Base-by-base conservation (phyloP, 2,113 vertebrate species). In the Alaudala cheleensis region DNA sequence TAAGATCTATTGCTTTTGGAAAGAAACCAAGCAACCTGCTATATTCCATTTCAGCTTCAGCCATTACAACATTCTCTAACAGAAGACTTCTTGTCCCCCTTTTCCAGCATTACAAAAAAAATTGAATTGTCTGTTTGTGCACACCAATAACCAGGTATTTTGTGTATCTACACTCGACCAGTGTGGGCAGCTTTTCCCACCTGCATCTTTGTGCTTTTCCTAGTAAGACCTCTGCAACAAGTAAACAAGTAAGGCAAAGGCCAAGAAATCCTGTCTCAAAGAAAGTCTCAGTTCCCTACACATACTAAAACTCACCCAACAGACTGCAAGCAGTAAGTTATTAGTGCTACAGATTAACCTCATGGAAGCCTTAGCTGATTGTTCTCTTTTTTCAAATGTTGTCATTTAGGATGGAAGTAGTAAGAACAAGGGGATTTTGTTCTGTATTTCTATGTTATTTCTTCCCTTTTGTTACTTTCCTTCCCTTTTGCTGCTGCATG, bases 241-340 rank as follows among this genome's bases (percentile, higher is more conserved):
- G n/a, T 22, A 15, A 79, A 54, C 40, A 42, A 42, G 40, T 42
- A 42, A 56, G 44, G 34, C 21, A 87, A 84, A 84, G 40, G 28
- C 28, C 39, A 88, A n/a, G 74, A 51, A 81, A 60, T 25, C 19
- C 28, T 11, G 5, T 20, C 62, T 60, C 51, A 56, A 56, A 56
- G 71, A 91, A 81, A 14, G 10, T 28, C 20, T 65, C 13, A 0
- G 26, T n/a, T n/a, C 14, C 31, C 18, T 23, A 17, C 0, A 0
- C 37, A 15, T 2, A 6, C 24, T 34, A 23, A 50, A 93, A 28
- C 15, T 31, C 50, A n/a, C 10, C 37, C 20, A 31, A 18, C 5
- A 85, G 49, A 18, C 13, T 28, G 40, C 18, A 44, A n/a, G 31
- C 20, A 80, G 33, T 51, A 58, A 93, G 2, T 20, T 85, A 15